Evolutionary conservation across 2,888 invertebrate genomes (phyloP).

Genomic region (Endotricha flammealis): DNA sequence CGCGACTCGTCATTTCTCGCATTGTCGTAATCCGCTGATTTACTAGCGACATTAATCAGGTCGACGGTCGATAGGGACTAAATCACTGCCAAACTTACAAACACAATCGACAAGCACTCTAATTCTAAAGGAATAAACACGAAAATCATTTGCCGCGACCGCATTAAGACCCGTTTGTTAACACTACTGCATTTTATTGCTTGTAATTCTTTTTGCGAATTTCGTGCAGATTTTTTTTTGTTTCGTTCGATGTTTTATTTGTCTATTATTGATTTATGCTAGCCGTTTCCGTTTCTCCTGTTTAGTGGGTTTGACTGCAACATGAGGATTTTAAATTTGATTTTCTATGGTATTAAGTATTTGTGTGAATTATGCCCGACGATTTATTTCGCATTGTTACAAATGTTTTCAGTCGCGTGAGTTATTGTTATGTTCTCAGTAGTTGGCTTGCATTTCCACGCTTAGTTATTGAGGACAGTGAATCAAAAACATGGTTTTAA

Average conservation of each 20-base stretch:
- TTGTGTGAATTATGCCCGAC: slow-evolving; percentile 44
- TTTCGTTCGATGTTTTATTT: slow-evolving; percentile 60
- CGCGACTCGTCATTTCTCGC: slow-evolving; percentile 78
- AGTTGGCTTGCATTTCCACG: neutral
- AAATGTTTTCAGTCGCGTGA: slow-evolving; percentile 16
- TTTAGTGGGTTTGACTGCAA: slow-evolving; percentile 59
- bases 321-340: slow-evolving; percentile 40
- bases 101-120: slow-evolving; percentile 42
- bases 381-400: slow-evolving; percentile 44
- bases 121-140: slow-evolving; percentile 31
- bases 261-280: slow-evolving; percentile 68
- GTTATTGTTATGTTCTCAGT: slow-evolving; percentile 3
- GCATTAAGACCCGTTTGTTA: slow-evolving; percentile 40
- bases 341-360: slow-evolving; percentile 39
- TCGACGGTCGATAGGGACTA: slow-evolving; percentile 77
- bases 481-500: too few relatives aligned
- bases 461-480: too few relatives aligned
- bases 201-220: slow-evolving; percentile 75
- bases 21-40: slow-evolving; percentile 79
- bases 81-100: slow-evolving; percentile 60
- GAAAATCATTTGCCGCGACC: slow-evolving; percentile 25
- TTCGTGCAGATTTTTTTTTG: slow-evolving; percentile 54
- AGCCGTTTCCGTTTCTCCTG: slow-evolving; percentile 57
- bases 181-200: slow-evolving; percentile 75
- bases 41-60: slow-evolving; percentile 77